Base-by-base conservation (phyloP, 2,888 invertebrate species). In the Limulus polyphemus region DNA sequence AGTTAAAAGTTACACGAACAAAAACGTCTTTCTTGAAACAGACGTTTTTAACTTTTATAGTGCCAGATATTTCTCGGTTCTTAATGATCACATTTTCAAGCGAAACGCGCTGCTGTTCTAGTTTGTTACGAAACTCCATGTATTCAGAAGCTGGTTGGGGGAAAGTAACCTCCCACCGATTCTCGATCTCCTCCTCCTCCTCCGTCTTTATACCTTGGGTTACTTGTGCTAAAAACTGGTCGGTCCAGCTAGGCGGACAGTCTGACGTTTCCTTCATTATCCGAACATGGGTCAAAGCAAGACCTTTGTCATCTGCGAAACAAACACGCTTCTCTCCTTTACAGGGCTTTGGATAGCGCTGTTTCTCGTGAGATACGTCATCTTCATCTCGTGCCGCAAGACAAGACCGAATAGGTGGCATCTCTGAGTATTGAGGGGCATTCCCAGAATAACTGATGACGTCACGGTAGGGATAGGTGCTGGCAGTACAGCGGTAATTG, bases 71-170 rank as follows among this genome's bases (percentile, higher is more conserved):
- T 13, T 88, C 88, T 52, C 83, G 80, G 72, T 91, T 90, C 74
- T 87, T 87, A 4, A 95, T 81, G 63, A 95, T 88, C 46, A 94
- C 93, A 76, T 94, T 94, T 76, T 95, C 95, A 69, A 95, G 78
- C 0, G 90, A 86, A 9, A 95, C 90, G 73, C 83, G 86, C 13
- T 84, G 81, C 47, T 81, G 81, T 61, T 93, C 92, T 67, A 97
- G 81, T 69, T 84, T 82, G 66, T 84, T 82, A 32, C 92, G 81
- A 77, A 94, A 93, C 69, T 84, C 84, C 52, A 93, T 75, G 74
- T 95, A 97, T 74, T 94, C 89, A 10, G 92, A 90, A 0, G 94
- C 95, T 10, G 97, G 95, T 73, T 95, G 95, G 7, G 84, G 79
- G 74, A 97, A 97, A 58, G 84, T 82, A 7, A 87, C 80, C 68